Evolutionary conservation across 2,797 vertebrate genomes (phyloP).

Genomic region (Pseudotriccus pelzelni): DNA sequence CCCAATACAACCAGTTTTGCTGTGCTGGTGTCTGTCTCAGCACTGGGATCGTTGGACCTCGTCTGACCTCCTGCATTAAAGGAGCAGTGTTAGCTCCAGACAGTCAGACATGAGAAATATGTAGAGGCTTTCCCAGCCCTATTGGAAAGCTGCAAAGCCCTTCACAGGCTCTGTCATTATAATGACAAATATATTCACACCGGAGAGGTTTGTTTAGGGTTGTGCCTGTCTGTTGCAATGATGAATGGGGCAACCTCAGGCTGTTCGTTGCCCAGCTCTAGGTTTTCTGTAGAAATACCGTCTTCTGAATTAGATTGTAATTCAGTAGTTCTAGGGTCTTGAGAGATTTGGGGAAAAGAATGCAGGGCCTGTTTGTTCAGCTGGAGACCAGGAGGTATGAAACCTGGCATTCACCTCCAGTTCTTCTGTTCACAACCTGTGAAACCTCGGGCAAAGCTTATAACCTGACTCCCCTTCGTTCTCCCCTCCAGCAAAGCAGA

Average conservation of each 20-base stretch:
- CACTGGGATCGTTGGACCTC: neutral
- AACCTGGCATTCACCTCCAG: constrained; percentile 14
- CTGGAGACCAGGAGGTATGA: neutral
- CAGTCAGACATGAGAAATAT: constrained; percentile 47
- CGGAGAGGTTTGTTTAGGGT: constrained; percentile 8
- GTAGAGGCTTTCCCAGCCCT: constrained; percentile 26
- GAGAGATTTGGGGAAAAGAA: neutral
- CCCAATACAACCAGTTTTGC: constrained; percentile 40
- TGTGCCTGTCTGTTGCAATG: neutral
- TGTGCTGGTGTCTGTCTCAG: constrained; percentile 51
- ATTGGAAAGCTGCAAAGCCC: neutral
- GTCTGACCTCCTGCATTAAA: constrained; percentile 44
- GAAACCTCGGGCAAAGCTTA: constrained; percentile 18
- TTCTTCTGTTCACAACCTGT: constrained; percentile 28
- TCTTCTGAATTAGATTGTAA: neutral
- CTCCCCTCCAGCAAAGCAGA: constrained; percentile 49
- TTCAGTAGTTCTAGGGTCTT: neutral
- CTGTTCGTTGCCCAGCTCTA: neutral
- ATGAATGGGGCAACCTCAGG: neutral
- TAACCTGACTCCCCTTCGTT: constrained; percentile 28
- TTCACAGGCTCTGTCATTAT: neutral
- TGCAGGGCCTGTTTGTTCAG: neutral
- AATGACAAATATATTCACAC: neutral
- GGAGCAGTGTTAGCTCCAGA: constrained; percentile 50
- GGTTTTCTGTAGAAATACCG: neutral